phyloP scores from a whole-genome alignment of 2,888 invertebrate genomes.

The Cephus pygmeus region DNA sequence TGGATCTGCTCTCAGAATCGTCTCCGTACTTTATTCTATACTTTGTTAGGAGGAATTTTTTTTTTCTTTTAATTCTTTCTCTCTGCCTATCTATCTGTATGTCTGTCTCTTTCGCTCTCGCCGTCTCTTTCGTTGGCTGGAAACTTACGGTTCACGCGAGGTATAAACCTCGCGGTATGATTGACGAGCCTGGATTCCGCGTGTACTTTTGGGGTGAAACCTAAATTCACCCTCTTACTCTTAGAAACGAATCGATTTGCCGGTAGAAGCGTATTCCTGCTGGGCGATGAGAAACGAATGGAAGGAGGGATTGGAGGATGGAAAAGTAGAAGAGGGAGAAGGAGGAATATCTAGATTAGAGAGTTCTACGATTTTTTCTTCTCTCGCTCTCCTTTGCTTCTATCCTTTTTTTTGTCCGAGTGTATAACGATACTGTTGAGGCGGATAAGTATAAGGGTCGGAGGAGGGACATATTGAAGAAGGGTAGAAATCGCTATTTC shows the following conservation, averaged over 20 bases:
- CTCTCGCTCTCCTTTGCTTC: background rate
- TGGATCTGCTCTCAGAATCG: background rate
- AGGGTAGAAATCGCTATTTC: background rate
- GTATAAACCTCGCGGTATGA: slow-evolving; percentile 28
- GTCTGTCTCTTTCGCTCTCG: background rate
- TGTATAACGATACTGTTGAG: background rate
- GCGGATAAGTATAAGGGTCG: background rate
- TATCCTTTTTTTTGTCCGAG: background rate
- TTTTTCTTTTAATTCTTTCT: background rate
- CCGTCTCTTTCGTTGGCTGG: background rate
- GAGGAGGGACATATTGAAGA: background rate
- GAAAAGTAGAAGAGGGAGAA: background rate
- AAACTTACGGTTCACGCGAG: slow-evolving; percentile 4
- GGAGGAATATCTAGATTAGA: background rate
- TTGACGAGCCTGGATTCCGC: slow-evolving; percentile 23
- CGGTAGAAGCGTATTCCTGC: background rate
- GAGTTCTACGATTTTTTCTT: background rate
- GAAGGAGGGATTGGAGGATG: background rate
- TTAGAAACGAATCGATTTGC: background rate
- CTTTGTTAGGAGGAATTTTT: background rate
- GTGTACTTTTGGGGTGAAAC: slow-evolving; percentile 1
- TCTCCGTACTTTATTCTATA: background rate
- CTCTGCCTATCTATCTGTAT: background rate
- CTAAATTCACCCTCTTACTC: background rate
- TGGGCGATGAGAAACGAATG: background rate